Evolutionary conservation across 1,140 invertebrate genomes (phyloP).

Genomic region (Anoplophora glabripennis): DNA sequence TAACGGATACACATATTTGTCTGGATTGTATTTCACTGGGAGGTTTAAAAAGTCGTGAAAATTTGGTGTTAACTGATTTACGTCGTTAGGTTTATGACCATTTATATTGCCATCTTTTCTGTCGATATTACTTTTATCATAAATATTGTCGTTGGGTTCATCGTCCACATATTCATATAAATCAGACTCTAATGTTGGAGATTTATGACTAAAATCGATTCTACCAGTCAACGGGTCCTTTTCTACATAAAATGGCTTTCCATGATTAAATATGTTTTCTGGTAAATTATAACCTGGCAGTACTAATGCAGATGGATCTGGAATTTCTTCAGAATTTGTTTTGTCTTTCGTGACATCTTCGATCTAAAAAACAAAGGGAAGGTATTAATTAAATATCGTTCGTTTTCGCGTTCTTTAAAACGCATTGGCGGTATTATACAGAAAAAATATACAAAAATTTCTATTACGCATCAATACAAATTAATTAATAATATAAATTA

Average conservation of each 20-base stretch:
- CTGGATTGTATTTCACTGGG: slow-evolving; percentile 65
- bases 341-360: neutral
- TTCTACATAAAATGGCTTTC: slow-evolving; percentile 67
- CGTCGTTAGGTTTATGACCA: slow-evolving; percentile 52
- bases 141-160: slow-evolving; percentile 36
- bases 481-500: no score
- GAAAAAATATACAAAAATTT: neutral
- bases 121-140: slow-evolving; percentile 48
- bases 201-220: slow-evolving; percentile 60
- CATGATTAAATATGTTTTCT: slow-evolving; percentile 59
- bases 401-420: neutral
- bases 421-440: neutral
- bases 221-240: slow-evolving; percentile 66
- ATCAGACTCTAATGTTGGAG: slow-evolving; percentile 43
- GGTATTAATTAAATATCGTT: neutral
- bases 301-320: slow-evolving; percentile 43
- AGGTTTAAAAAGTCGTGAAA: slow-evolving; percentile 68
- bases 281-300: slow-evolving; percentile 47
- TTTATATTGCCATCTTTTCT: slow-evolving; percentile 49
- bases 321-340: slow-evolving; percentile 40
- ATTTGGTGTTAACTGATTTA: slow-evolving; percentile 58
- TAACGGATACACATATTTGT: slow-evolving; percentile 64
- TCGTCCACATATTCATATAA: slow-evolving; percentile 41
- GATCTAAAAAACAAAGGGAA: neutral
- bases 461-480: no score